Conservation (phyloP, 1,140 invertebrate species). For the Mesaphorura yosii region DNA sequence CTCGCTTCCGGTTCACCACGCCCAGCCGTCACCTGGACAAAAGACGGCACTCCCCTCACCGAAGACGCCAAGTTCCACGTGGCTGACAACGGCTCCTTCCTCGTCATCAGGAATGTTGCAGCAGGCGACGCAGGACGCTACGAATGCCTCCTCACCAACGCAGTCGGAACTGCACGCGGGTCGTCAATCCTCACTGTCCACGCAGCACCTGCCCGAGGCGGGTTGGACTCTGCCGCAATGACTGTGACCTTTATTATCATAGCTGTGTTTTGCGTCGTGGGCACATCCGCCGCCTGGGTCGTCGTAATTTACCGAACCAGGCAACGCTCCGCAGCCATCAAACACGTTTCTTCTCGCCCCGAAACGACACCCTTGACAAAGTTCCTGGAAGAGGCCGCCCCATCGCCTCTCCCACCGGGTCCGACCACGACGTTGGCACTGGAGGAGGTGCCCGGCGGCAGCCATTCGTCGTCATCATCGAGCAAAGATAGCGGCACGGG, state of each 20-base stretch:
- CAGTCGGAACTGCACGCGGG: conserved; percentile 53
- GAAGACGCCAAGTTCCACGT: conserved; percentile 22
- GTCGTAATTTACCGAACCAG: conserved; percentile 1
- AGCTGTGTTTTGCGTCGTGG: conserved; percentile 68
- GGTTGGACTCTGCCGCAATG: conserved; percentile 21
- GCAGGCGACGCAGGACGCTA: conserved; percentile 68
- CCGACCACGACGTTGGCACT: too few relatives aligned
- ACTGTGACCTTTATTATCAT: conserved; percentile 30
- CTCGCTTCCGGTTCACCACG: conserved; percentile 72
- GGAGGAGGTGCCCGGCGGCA: too few relatives aligned
- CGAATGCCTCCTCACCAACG: conserved; percentile 77
- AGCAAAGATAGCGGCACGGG: too few relatives aligned
- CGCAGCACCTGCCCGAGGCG: conserved; percentile 1
- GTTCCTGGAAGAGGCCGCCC: too few relatives aligned
- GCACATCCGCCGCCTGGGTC: conserved; percentile 48
- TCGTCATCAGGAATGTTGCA: conserved; percentile 27
- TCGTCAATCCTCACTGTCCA: conserved; percentile 44
- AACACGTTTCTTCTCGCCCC: too few relatives aligned
- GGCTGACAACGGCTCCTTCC: conserved; percentile 20
- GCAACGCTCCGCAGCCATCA: too few relatives aligned
- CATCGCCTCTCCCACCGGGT: too few relatives aligned
- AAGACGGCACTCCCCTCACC: conserved; percentile 60
- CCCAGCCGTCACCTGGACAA: conserved; percentile 77
- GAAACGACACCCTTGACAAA: too few relatives aligned
- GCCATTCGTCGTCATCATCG: too few relatives aligned